Base-by-base conservation (phyloP, 2,113 vertebrate species). In the Dicaeum eximium region DNA sequence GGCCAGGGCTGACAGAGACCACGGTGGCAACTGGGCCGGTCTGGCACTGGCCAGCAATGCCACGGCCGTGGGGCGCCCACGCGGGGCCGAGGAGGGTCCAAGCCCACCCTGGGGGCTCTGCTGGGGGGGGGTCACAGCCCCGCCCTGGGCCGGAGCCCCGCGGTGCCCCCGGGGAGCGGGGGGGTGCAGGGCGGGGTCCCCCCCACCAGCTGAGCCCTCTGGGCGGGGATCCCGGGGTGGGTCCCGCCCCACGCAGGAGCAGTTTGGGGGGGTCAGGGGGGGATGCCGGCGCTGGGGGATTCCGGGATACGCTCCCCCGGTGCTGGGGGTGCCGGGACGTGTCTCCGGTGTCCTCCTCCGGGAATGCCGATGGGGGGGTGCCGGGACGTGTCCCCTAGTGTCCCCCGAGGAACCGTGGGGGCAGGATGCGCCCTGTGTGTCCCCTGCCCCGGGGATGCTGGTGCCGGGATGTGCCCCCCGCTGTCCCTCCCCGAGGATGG, bases 181-280 rank as follows among this genome's bases (percentile, higher is more conserved):
- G 38, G 48, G 17, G 25, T 11, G 79, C 51, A 16, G n/a, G 8
- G 17, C 11, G 22, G 54, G 56, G 23, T 8, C 35, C 45, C 70
- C 44, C 12, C 2, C 35, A 3, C 2, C 7, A 1, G 13, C 0
- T 8, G 33, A 13, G 48, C 75, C 3, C 14, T 30, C 30, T 23
- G 65, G 28, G 38, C 7, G 30, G 33, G 35, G 40, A 5, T 17
- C 33, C 45, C 7, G 18, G 71, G 54, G 3, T 6, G 53, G 5
- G 25, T 6, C 45, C 71, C n/a, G 4, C 40, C 35, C 51, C 11
- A 2, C 0, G 48, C 56, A 28, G 56, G 9, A 38, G 19, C 61
- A 24, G 19, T 37, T 37, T 28, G 35, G 47, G 27, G 54, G 44
- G 37, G 24, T 22, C 28, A 40, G 4, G 5, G 15, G 6, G 20